Base-by-base conservation (phyloP, 1,140 invertebrate genomes). In the Bombyx mandarina region DNA sequence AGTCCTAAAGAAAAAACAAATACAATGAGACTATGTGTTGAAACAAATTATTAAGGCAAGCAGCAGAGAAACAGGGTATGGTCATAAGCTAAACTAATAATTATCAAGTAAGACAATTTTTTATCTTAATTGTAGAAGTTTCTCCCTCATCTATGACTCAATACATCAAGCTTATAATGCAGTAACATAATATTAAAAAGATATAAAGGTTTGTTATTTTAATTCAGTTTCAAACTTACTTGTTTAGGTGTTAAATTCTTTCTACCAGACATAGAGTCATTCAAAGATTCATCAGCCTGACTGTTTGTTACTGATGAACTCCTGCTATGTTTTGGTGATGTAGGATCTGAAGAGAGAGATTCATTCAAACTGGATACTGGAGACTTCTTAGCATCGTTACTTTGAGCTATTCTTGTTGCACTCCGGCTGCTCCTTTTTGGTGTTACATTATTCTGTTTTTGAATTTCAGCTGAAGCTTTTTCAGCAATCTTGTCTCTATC, bases 181-280 rank as follows among this genome's bases (percentile, higher is more conserved):
- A 35, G 26, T 35, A 35, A 35, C 4, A 35, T 35, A 35, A 35
- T 2, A 3, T 35, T 35, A 35, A 5, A 35, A 35, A 35, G 2
- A 35, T 5, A 35, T 35, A 35, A 35, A 35, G 26, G 26, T 35
- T 35, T 35, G 26, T 35, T 35, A 35, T 35, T 18, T 18, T 18
- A 18, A 18, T 18, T 35, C 26, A 35, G 26, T 2, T 35, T 35
- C 26, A 46, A 22, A 54, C 60, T 63, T 67, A 84, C 82, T 66
- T 82, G 82, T 67, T 83, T 86, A 22, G 82, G 82, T 57, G 80
- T 86, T 54, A 81, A 59, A 56, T 66, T 74, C 53, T 67, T 67
- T n/a, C 61, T 64, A 8, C 60, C 54, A 44, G 61, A 66, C 35
- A 22, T 22, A 22, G 73, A 73, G 10, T 76, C 77, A 66, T 70